Evolutionary conservation across 2,113 vertebrate genomes (phyloP).

Genomic region (Anser cygnoides): DNA sequence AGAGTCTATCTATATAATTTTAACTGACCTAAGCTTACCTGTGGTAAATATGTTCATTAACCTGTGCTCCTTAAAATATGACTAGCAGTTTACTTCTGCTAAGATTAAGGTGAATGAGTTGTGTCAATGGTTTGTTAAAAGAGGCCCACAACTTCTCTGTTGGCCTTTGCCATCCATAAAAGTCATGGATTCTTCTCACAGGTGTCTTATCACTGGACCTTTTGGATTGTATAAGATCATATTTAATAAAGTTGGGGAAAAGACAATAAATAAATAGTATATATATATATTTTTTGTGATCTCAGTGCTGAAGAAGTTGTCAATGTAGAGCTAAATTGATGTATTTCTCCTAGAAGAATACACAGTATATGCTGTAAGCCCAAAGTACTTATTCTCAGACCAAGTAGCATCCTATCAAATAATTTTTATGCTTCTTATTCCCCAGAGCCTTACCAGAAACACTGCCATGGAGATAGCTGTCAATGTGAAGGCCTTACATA

Average conservation of each 20-base stretch:
- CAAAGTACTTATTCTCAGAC: not conserved
- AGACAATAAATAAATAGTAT: not conserved
- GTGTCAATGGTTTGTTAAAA: not conserved
- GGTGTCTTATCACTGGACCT: not conserved
- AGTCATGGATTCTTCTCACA: not conserved
- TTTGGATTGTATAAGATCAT: not conserved
- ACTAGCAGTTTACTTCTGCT: not conserved
- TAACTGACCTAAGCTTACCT: not conserved
- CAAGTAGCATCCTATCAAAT: slow-evolving; percentile 1
- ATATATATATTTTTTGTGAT: not conserved
- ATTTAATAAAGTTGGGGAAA: not conserved
- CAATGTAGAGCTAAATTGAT: not conserved
- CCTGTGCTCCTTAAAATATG: not conserved
- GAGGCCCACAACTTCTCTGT: not conserved
- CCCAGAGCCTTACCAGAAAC: slow-evolving; percentile 92
- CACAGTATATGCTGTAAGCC: not conserved
- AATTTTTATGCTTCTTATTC: slow-evolving; percentile 21
- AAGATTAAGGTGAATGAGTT: not conserved
- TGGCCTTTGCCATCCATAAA: not conserved
- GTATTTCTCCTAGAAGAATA: not conserved
- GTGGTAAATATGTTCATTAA: not conserved
- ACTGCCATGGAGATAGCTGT: slow-evolving; percentile 93
- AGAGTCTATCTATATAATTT: not conserved
- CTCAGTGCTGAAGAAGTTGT: not conserved
- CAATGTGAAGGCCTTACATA: slow-evolving; percentile 94